A percentile compares a stretch with the other conserved stretches of the same genome.
These are phyloP conservation scores for Darevskia mixta DNA, from an alignment of 2,797 vertebrate genomes.

Conservation along the genomic window DNA sequence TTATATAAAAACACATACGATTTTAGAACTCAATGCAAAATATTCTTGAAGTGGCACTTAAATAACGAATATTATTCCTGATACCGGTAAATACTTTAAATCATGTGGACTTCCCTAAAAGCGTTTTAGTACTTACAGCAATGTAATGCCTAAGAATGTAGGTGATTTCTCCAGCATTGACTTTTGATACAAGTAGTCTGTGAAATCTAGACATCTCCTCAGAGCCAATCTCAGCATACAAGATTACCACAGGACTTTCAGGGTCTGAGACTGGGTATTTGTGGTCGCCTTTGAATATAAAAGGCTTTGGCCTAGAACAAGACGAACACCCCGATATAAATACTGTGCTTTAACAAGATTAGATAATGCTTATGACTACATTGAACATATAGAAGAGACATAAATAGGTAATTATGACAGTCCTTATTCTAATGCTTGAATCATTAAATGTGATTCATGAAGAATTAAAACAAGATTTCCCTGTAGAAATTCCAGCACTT, in stretches of 20 bases:
- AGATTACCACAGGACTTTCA: slow-evolving; percentile 87
- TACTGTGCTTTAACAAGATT: slow-evolving; percentile 3
- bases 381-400: not conserved
- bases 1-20: not conserved
- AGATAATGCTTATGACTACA: not conserved
- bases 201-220: slow-evolving; percentile 87
- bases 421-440: not conserved
- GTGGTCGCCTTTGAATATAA: slow-evolving; percentile 96
- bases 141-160: slow-evolving; percentile 93
- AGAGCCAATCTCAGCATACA: slow-evolving; percentile 91
- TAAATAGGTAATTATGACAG: not conserved
- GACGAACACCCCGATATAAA: slow-evolving; percentile 33
- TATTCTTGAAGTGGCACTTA: not conserved
- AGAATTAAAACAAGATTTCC: not conserved
- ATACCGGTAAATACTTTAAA: not conserved
- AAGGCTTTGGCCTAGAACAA: slow-evolving; percentile 88
- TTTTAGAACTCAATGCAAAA: not conserved
- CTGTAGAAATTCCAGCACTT: not conserved
- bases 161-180: slow-evolving; percentile 84
- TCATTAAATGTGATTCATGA: not conserved
- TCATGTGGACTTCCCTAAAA: not conserved
- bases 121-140: slow-evolving; percentile 82
- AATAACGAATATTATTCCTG: not conserved
- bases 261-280: slow-evolving; percentile 85
- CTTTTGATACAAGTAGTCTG: slow-evolving; percentile 81